Evolutionary conservation across 2,797 vertebrate species (phyloP), one percentile per base, ranked within the genome.

Genomic region (Amazona ochrocephala): DNA sequence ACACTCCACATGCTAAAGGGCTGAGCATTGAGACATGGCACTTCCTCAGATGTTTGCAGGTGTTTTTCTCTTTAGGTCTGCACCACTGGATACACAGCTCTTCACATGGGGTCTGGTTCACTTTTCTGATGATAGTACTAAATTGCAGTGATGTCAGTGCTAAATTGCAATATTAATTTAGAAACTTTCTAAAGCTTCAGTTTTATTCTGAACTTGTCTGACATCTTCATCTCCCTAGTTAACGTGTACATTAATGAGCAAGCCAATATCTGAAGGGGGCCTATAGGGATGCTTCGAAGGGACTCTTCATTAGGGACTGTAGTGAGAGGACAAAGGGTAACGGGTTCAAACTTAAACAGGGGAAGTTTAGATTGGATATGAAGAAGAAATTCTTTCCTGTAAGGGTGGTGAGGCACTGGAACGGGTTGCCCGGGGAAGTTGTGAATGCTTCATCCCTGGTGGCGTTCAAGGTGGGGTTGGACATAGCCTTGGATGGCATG

Each of bases 21-120:
- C 19, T 0, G 1, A 47, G 39, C 39, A 53, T 11, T 20, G 12
- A 26, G 44, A 37, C 20, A 1, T 11, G 32, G 6, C 39, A 8
- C 20, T 54, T 29, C 27, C 10, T 67, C 19, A 10, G 5, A 34
- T 18, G 8, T 34, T 8, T 4, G n/a, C 30, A 74, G 13, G 24
- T 23, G 4, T 48, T 64, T 64, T 50, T 11, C 34, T 23, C 34
- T 75, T 70, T 12, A 44, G 7, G 2, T 61, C 71, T 66, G 26
- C 30, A 26, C n/a, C 15, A 6, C 14, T 22, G 41, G 50, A 20
- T 7, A 23, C 7, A 13, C 23, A 85, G 37, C 23, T 60, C 14
- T 24, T 39, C 22, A 27, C 41, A 15, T 32, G 19, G 16, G 8
- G 34, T 62, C 29, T 39, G 21, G 21, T 37, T 76, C 34, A 24